Percentiles rank a stretch among this genome's conserved stretches.
Evolutionary conservation across 2,888 invertebrate genomes (phyloP).

Genomic region (Cecidostiba fungosa): DNA sequence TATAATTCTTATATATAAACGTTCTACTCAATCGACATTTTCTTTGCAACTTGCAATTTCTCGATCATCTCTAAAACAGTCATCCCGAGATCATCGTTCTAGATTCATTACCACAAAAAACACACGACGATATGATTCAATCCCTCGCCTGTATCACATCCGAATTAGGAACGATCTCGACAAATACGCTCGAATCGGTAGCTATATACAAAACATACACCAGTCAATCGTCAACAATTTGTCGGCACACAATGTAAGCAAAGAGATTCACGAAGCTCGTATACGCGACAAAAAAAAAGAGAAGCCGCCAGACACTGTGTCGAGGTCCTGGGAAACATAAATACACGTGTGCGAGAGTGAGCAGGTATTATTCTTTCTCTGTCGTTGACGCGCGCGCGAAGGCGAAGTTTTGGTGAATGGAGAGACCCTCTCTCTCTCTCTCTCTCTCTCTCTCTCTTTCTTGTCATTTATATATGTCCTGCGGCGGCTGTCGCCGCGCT

Average conservation of each 20-base stretch:
- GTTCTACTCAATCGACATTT: no score
- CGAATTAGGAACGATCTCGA: background rate
- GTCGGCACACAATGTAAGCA: conserved; percentile 5
- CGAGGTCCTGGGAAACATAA: conserved; percentile 52
- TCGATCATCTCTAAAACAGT: no score
- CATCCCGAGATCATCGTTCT: no score
- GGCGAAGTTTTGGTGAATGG: conserved; percentile 56
- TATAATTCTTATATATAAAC: background rate
- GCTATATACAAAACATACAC: background rate
- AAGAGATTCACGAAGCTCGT: background rate
- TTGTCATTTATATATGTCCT: background rate
- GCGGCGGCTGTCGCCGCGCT: conserved; percentile 25
- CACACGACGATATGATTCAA: background rate
- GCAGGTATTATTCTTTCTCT: background rate
- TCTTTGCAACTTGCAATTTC: no score
- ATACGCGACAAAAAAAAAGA: background rate
- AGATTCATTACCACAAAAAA: background rate
- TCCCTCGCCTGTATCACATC: background rate
- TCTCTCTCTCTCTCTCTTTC: conserved; percentile 15
- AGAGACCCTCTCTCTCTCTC: conserved; percentile 35
- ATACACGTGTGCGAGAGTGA: conserved; percentile 22
- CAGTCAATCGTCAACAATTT: background rate
- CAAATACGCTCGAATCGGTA: background rate
- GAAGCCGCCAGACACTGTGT: conserved; percentile 17
- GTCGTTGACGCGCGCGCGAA: background rate